Evolutionary conservation across 2,797 vertebrate species (phyloP), one percentile per base, ranked within the genome.

Genomic region (Myripristis jacobus): DNA sequence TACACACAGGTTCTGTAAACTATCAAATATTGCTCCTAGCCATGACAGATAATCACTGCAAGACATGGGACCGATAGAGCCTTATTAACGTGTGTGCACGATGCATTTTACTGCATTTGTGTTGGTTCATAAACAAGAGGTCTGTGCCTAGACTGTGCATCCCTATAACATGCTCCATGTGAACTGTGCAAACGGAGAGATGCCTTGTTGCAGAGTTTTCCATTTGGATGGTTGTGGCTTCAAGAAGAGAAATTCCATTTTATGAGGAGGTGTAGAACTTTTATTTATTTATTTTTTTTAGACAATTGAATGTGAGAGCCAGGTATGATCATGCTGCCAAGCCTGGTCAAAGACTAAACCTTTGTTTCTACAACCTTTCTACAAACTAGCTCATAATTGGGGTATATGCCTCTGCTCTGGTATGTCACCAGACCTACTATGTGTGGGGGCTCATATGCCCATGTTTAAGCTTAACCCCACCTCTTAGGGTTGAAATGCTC

Each of bases 41-140:
- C 69, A 78, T 76, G 34, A 6, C 62, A 31, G 60, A 80, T 90
- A 89, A 90, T 90, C 79, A 85, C 75, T 86, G 16, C 83, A 89
- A 88, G 89, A 75, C 83, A 1, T 6, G 31, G 48, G 38, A 9
- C 61, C 4, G 72, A 5, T 44, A 0, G 1, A 25, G 54, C 1
- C 34, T 24, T 6, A 38, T 25, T 52, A 27, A 13, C 46, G 47
- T 31, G 56, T 77, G 22, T 53, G 65, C 13, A 4, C 19, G 43
- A 25, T 19, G 7, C n/a, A 29, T 22, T 19, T 7, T 34, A 25
- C 41, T 46, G 19, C 13, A n/a, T 46, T 66, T 8, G 53, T 25
- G 19, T 56, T 16, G 27, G 43, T 16, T 67, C 22, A 3, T 56
- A 55, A 55, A 55, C 53, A 47, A n/a, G 7, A 31, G n/a, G 19